A percentile compares a stretch with the other conserved stretches of the same genome.
Conservation (phyloP, 2,888 invertebrate species). For the Drosophila incognita region DNA sequence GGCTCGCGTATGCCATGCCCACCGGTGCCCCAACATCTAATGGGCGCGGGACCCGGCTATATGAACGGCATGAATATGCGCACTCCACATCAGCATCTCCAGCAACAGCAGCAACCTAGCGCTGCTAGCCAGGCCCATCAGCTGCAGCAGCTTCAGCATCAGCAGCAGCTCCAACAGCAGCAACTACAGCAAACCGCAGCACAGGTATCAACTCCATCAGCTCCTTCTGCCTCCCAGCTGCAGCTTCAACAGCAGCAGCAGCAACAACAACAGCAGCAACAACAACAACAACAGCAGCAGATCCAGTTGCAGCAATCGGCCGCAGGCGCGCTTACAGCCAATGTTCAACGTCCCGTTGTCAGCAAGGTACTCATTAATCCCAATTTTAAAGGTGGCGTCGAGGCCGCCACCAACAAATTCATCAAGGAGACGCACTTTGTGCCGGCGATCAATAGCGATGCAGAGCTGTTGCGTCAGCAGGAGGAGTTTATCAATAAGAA, state of each 20-base stretch:
- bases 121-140: conserved; percentile 33
- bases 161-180: conserved; percentile 3
- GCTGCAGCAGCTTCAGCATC: conserved; percentile 6
- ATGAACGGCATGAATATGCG: conserved; percentile 72
- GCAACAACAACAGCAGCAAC: conserved; percentile 21
- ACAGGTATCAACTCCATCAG: not conserved
- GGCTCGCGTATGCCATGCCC: conserved; percentile 86
- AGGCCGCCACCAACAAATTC: conserved; percentile 85
- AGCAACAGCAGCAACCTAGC: conserved; percentile 43
- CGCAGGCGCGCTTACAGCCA: not conserved
- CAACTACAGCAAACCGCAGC: conserved; percentile 22
- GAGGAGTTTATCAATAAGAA: conserved; percentile 85
- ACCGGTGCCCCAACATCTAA: conserved; percentile 80
- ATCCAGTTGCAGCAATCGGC: conserved; percentile 10
- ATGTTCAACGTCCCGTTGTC: conserved; percentile 63
- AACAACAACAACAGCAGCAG: conserved; percentile 24
- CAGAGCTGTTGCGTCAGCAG: conserved; percentile 84
- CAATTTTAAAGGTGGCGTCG: conserved; percentile 85
- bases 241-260: conserved; percentile 8
- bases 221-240: not conserved
- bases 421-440: conserved; percentile 85
- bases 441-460: conserved; percentile 84
- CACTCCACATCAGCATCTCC: conserved; percentile 63
- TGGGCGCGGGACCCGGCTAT: conserved; percentile 57
- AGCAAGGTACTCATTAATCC: conserved; percentile 84